Conservation (phyloP, 2,113 vertebrate species). For the Sisor rabdophorus region DNA sequence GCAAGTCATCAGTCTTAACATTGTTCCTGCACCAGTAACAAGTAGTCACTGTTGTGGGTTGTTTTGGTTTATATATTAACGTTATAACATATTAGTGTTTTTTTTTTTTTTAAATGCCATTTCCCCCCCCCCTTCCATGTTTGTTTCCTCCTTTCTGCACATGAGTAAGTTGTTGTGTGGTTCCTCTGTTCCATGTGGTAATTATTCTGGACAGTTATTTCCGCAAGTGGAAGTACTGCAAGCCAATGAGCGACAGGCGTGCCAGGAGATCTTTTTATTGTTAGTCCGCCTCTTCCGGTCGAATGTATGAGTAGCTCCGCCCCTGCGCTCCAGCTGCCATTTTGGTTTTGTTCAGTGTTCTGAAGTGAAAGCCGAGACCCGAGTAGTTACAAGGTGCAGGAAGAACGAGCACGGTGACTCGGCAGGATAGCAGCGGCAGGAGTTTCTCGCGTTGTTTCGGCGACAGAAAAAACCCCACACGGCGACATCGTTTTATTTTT, state of each 20-base stretch:
- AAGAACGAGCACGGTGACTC: conserved; percentile 71
- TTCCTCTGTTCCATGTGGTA: background rate
- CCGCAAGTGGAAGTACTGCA: conserved; percentile 6
- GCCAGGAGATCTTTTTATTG: conserved; percentile 35
- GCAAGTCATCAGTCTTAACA: background rate
- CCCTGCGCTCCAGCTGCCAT: conserved; percentile 73
- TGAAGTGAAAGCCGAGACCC: conserved; percentile 66
- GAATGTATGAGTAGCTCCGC: conserved; percentile 61
- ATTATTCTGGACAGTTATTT: conserved; percentile 52
- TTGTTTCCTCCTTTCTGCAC: too few relatives aligned
- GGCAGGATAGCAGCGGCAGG: conserved; percentile 65
- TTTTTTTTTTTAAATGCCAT: too few relatives aligned
- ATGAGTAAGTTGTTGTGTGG: background rate
- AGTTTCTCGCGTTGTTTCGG: conserved; percentile 40
- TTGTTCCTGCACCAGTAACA: background rate
- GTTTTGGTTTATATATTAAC: too few relatives aligned
- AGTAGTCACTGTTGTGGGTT: too few relatives aligned
- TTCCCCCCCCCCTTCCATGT: too few relatives aligned
- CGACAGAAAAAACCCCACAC: background rate
- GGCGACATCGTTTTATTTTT: conserved; percentile 20
- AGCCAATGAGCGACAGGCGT: conserved; percentile 54
- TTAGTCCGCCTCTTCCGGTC: conserved; percentile 58
- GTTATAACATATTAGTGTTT: too few relatives aligned
- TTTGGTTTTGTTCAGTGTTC: conserved; percentile 80
- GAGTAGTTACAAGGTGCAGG: conserved; percentile 53